Evolutionary conservation across 2,888 invertebrate genomes (phyloP), one percentile per base, ranked within the genome.

Genomic region (Thera britannica): DNA sequence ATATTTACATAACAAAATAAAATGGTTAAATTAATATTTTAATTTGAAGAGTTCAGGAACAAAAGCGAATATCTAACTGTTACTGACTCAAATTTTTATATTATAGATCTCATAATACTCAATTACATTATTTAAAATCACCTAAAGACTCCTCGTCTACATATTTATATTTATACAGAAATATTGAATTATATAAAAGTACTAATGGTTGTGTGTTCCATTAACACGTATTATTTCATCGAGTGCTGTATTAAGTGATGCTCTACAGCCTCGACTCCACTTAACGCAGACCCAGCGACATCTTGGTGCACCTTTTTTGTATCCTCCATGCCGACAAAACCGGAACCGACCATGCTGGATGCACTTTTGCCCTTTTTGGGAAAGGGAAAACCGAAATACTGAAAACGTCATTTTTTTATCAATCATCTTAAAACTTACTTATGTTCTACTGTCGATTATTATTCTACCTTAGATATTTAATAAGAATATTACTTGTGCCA

Each of bases 281-380:
- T 74, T 77, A 2, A 75, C 65, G 60, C 84, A 84, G 0, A 84
- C 71, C 87, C 87, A 88, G 4, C 82, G 68, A 12, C 79, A 77
- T 58, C 75, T 83, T 0, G 72, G 72, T 0, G 76, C 72, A 0
- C 72, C 72, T 3, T 71, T 55, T 9, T 73, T 82, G 67, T 73
- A 77, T 2, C 70, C 72, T 49, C 82, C 80, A 46, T 85, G 83
- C 48, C 75, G 78, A 54, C 81, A 81, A 60, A 77, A 87, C 36
- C 83, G 77, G 55, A 79, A 74, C 1, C 68, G 64, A 0, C 83
- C 86, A 41, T 77, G 64, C 49, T 75, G 7, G 62, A 46, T 46
- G 44, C 44, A 46, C 7, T 8, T 49, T 0, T 49, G 41, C 41
- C 65, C 65, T 61, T 9, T 65, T 61, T 34, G 60, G 3, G 65